phyloP scores from a whole-genome alignment of 2,888 invertebrate species.

The Drosophila anomalata region DNA sequence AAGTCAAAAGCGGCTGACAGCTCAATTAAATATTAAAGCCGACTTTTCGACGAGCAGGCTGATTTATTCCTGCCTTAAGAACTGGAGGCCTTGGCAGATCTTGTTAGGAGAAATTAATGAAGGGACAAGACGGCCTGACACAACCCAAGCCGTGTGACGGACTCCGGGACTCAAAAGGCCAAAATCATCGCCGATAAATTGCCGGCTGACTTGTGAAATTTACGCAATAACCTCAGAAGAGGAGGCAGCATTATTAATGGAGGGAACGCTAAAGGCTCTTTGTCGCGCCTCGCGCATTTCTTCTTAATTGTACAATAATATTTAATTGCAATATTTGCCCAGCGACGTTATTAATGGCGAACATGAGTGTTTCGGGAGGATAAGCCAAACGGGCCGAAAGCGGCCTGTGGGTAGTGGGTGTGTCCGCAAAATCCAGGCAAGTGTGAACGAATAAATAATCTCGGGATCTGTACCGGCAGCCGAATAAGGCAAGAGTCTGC shows the following conservation, averaged over 20 bases:
- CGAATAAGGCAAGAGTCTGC: conserved; percentile 46
- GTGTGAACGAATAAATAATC: conserved; percentile 58
- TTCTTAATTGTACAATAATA: conserved; percentile 70
- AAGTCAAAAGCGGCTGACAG: conserved; percentile 13
- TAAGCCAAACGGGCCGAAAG: conserved; percentile 39
- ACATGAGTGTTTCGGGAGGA: conserved; percentile 42
- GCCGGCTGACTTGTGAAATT: conserved; percentile 47
- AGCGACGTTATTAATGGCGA: conserved; percentile 58
- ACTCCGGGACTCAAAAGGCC: conserved; percentile 38
- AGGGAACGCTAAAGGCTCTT: conserved; percentile 36
- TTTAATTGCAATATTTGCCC: conserved; percentile 64
- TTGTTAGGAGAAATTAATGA: conserved; percentile 35
- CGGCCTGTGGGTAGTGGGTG: conserved; percentile 49
- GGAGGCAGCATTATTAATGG: conserved; percentile 42
- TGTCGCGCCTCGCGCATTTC: conserved; percentile 60
- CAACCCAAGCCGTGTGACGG: conserved; percentile 40
- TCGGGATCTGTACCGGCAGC: conserved; percentile 14
- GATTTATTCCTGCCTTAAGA: conserved; percentile 32
- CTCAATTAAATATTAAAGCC: conserved; percentile 30
- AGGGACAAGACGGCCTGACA: conserved; percentile 30
- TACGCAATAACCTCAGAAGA: conserved; percentile 29
- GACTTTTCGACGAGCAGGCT: conserved; percentile 21
- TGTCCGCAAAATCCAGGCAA: conserved; percentile 58
- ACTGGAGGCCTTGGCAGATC: conserved; percentile 6
- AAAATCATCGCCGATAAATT: conserved; percentile 66